A percentile compares a stretch with the other conserved stretches of the same genome.
phyloP scores from a whole-genome alignment of 2,113 vertebrate genomes.

The Litocranius walleri region DNA sequence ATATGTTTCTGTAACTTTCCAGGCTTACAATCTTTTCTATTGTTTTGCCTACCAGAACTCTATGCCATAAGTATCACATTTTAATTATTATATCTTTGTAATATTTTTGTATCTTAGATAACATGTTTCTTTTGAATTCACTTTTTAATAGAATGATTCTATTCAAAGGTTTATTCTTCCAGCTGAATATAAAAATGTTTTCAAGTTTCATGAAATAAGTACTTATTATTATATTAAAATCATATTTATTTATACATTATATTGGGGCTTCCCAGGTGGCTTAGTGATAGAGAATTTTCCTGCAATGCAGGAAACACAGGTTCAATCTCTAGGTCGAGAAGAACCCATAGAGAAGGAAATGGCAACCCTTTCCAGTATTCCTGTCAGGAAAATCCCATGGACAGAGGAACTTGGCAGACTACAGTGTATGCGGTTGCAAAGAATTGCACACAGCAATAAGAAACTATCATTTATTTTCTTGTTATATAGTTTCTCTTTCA shows the following conservation, averaged over 20 bases:
- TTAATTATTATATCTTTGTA: not conserved
- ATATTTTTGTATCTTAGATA: not conserved
- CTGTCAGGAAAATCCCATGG: not conserved
- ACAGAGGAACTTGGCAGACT: not conserved
- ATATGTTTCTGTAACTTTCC: not conserved
- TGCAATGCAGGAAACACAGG: not conserved
- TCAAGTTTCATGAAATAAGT: not conserved
- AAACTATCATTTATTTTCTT: not conserved
- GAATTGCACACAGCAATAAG: not conserved
- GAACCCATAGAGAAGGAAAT: not conserved
- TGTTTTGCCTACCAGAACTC: not conserved
- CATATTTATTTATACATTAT: not conserved
- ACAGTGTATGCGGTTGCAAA: not conserved
- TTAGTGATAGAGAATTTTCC: not conserved
- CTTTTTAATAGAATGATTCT: not conserved
- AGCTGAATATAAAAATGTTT: not conserved
- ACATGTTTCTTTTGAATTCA: not conserved
- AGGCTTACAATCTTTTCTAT: not conserved
- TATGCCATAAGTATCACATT: not conserved
- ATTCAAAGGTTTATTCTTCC: not conserved
- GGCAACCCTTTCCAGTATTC: not conserved
- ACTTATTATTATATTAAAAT: not conserved
- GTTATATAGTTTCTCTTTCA: not conserved
- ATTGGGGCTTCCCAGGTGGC: not conserved
- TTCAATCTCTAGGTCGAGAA: not conserved